Evolutionary conservation across 2,888 invertebrate species (phyloP).

Genomic region (Apotomis capreana): DNA sequence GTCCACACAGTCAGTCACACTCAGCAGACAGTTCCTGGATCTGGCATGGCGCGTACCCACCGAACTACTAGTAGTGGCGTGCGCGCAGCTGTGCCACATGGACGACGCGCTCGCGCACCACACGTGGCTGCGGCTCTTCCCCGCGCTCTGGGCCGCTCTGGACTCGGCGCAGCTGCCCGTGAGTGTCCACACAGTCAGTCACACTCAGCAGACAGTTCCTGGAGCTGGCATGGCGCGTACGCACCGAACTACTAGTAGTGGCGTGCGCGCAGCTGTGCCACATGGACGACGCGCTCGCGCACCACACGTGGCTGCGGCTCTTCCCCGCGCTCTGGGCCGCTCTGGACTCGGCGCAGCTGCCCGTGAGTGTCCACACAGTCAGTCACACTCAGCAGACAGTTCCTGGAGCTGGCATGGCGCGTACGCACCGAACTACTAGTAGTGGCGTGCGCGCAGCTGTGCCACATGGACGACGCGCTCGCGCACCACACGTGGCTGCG

Average conservation of each 20-base stretch:
- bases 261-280: slow-evolving; percentile 96
- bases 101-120: slow-evolving; percentile 95
- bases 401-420: slow-evolving; percentile 90
- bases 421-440: slow-evolving; percentile 92
- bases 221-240: slow-evolving; percentile 89
- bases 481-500: slow-evolving; percentile 95
- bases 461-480: slow-evolving; percentile 95
- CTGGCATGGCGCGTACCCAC: slow-evolving; percentile 90
- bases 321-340: slow-evolving; percentile 95
- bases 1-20: too few relatives aligned
- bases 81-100: slow-evolving; percentile 96
- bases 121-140: slow-evolving; percentile 94
- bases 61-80: slow-evolving; percentile 90
- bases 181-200: slow-evolving; percentile 40
- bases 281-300: slow-evolving; percentile 95
- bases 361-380: slow-evolving; percentile 64
- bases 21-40: slow-evolving; percentile 87
- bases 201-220: slow-evolving; percentile 84
- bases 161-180: slow-evolving; percentile 92
- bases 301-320: slow-evolving; percentile 93
- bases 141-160: slow-evolving; percentile 93
- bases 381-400: slow-evolving; percentile 67
- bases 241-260: slow-evolving; percentile 90
- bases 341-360: slow-evolving; percentile 92
- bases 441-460: slow-evolving; percentile 92